Evolutionary conservation across 2,113 vertebrate species (phyloP).

Genomic region (Megaceryle maxima): DNA sequence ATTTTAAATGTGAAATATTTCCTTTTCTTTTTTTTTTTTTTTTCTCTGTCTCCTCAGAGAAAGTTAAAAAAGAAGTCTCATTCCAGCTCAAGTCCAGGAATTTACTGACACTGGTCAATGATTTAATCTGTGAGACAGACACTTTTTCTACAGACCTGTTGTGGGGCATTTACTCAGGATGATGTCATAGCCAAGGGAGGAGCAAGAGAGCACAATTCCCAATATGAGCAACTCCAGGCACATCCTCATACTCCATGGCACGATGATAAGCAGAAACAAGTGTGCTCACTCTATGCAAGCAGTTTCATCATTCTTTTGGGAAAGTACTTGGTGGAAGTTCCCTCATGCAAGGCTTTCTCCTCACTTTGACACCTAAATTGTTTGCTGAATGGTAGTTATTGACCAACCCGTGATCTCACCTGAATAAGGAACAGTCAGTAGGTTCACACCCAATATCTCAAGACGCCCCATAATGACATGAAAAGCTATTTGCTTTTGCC

Average conservation of each 20-base stretch:
- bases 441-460: background rate
- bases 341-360: conserved; percentile 25
- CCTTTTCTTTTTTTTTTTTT: background rate
- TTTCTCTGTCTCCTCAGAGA: background rate
- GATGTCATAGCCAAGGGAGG: conserved; percentile 8
- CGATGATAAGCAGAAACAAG: conserved; percentile 5
- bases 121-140: background rate
- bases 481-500: background rate
- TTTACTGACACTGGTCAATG: background rate
- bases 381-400: background rate
- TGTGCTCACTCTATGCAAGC: background rate
- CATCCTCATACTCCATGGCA: background rate
- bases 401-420: background rate
- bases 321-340: conserved; percentile 55
- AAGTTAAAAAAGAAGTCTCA: background rate
- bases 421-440: background rate
- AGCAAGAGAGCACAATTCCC: background rate
- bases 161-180: background rate
- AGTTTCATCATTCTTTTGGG: conserved; percentile 40
- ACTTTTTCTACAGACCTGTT: background rate
- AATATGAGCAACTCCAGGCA: conserved; percentile 3
- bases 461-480: background rate
- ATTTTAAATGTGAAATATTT: background rate
- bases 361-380: background rate
- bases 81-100: background rate